Conservation (phyloP, 1,140 invertebrate species). For the Danaus plexippus region DNA sequence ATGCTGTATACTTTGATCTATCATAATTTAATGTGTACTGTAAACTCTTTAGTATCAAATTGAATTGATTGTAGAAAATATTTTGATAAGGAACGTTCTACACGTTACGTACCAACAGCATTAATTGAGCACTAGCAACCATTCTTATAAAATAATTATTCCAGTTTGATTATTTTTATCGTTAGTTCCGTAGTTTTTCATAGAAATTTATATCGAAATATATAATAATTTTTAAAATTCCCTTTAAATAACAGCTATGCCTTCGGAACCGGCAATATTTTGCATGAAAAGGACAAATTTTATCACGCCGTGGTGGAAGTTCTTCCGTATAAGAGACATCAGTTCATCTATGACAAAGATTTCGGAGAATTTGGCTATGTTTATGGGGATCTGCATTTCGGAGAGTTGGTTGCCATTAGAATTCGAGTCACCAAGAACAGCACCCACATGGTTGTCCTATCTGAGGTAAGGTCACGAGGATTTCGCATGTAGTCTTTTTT, state of each 20-base stretch:
- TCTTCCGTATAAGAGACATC: slow-evolving; percentile 77
- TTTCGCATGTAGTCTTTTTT: neutral
- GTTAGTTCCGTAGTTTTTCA: too few species aligned
- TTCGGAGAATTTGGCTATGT: slow-evolving; percentile 87
- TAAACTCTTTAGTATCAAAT: too few species aligned
- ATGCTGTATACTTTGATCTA: too few species aligned
- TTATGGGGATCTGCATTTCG: slow-evolving; percentile 79
- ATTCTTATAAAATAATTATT: too few species aligned
- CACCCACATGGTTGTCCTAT: slow-evolving; percentile 92
- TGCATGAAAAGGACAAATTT: slow-evolving; percentile 92
- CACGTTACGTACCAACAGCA: too few species aligned
- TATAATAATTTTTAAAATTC: too few species aligned
- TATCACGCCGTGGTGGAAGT: slow-evolving; percentile 92
- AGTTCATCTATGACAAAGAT: slow-evolving; percentile 80
- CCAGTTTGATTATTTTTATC: too few species aligned
- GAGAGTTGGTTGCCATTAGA: slow-evolving; percentile 80
- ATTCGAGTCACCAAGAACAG: slow-evolving; percentile 85
- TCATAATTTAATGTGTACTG: too few species aligned
- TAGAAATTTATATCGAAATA: too few species aligned
- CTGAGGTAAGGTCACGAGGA: slow-evolving; percentile 78
- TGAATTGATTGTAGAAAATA: too few species aligned
- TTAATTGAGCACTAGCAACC: too few species aligned
- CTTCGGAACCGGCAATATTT: slow-evolving; percentile 92
- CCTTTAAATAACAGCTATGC: slow-evolving; percentile 76
- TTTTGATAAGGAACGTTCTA: too few species aligned